These are phyloP conservation scores for Colostygia pectinataria DNA, from an alignment of 2,888 invertebrate species.

Conservation along the genomic window DNA sequence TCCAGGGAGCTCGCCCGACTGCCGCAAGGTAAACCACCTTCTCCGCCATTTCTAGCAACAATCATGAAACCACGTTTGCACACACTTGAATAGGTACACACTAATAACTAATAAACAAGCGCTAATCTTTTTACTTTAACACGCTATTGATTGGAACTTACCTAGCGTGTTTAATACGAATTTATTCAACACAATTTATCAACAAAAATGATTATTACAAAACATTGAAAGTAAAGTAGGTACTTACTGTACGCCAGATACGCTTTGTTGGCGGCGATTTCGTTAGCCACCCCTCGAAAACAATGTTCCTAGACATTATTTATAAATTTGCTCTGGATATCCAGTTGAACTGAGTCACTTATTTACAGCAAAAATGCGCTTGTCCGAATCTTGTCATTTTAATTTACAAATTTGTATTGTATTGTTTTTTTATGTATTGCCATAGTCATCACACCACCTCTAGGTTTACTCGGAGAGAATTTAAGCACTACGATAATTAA, in stretches of 20 bases:
- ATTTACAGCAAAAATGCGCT: conserved; percentile 6
- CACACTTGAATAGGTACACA: background rate
- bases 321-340: conserved; percentile 33
- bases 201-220: conserved; percentile 53
- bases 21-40: conserved; percentile 96
- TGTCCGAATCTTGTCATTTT: background rate
- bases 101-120: too few relatives aligned
- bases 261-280: conserved; percentile 97
- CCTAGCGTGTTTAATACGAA: conserved; percentile 26
- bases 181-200: conserved; percentile 52
- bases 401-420: too few relatives aligned
- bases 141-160: conserved; percentile 14
- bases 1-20: conserved; percentile 95
- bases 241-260: conserved; percentile 96
- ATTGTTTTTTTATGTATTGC: too few relatives aligned
- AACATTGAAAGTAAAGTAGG: conserved; percentile 37
- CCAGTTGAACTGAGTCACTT: conserved; percentile 50
- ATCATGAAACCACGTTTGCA: conserved; percentile 29
- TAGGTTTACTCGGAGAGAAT: too few relatives aligned
- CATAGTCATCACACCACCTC: too few relatives aligned
- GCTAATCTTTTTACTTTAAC: background rate
- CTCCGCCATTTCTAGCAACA: conserved; percentile 93
- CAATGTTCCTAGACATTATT: conserved; percentile 85
- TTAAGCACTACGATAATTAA: too few relatives aligned
- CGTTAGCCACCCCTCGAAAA: conserved; percentile 96